These are phyloP conservation scores for Phataginus tetradactyla DNA, from an alignment of 2,797 vertebrate species.

Conservation along the genomic window DNA sequence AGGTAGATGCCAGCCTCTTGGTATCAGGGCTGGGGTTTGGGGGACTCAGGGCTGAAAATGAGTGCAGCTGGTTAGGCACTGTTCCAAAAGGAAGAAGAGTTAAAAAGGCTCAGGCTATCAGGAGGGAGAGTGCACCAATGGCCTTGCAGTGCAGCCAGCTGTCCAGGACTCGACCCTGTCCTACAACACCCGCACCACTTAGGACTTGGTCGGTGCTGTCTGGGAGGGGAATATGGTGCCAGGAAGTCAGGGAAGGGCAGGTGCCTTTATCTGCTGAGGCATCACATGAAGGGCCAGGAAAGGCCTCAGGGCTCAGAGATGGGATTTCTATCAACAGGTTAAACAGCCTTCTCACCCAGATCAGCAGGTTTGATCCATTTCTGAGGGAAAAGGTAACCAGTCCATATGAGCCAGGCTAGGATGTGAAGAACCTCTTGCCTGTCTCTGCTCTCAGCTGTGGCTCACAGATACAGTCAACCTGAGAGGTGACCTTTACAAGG, in stretches of 20 bases:
- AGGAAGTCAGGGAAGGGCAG: neutral
- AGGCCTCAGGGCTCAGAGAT: no score
- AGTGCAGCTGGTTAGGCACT: neutral
- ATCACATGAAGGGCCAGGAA: neutral
- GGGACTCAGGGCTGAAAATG: neutral
- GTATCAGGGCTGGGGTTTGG: neutral
- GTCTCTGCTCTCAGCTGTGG: neutral
- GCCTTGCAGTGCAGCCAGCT: neutral
- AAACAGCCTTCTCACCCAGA: neutral
- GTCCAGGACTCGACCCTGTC: neutral
- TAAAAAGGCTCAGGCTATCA: neutral
- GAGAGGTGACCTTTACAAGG: neutral
- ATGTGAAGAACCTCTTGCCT: fast-evolving
- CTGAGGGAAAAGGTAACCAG: neutral
- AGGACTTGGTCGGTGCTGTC: neutral
- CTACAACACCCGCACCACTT: fast-evolving
- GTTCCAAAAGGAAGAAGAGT: neutral
- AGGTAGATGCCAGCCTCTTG: conserved; percentile 85
- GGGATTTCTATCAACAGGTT: neutral
- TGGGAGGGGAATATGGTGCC: no score
- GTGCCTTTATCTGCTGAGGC: neutral
- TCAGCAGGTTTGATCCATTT: neutral
- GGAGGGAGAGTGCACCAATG: no score
- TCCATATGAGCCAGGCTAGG: neutral
- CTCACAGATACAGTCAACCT: neutral